Evolutionary conservation across 2,888 invertebrate species (phyloP).

Genomic region (Opisthograptis luteolata): DNA sequence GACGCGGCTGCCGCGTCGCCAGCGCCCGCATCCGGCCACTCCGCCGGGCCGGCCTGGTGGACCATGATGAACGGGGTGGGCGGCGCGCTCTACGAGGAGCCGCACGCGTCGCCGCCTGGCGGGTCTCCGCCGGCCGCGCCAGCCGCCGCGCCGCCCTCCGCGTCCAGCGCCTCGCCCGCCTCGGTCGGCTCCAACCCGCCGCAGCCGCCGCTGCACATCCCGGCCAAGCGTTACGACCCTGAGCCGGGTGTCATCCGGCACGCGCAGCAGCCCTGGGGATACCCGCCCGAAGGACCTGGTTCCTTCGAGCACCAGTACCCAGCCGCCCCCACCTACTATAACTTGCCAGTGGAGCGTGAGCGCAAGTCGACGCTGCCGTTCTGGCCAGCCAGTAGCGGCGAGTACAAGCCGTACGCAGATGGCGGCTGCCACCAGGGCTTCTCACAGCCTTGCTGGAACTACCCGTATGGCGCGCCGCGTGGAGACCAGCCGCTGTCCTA

Average conservation of each 20-base stretch:
- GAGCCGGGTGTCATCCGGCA: conserved; percentile 90
- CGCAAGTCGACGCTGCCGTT: conserved; percentile 87
- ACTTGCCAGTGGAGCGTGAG: conserved; percentile 87
- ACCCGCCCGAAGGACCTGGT: conserved; percentile 87
- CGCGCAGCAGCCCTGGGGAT: conserved; percentile 90
- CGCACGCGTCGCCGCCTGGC: conserved; percentile 84
- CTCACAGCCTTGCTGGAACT: conserved; percentile 90
- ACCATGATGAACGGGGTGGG: conserved; percentile 92
- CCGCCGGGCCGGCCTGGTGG: conserved; percentile 94
- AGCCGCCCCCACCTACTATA: conserved; percentile 89
- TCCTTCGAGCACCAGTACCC: conserved; percentile 89
- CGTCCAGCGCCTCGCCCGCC: conserved; percentile 83
- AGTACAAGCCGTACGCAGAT: conserved; percentile 85
- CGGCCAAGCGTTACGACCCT: conserved; percentile 90
- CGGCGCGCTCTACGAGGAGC: conserved; percentile 91
- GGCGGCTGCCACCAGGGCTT: conserved; percentile 88
- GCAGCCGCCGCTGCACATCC: conserved; percentile 94
- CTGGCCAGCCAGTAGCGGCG: conserved; percentile 87
- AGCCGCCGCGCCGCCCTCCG: conserved; percentile 86
- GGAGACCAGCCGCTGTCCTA: conserved; percentile 88
- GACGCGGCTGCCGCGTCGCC: conserved; percentile 88
- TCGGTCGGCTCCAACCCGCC: conserved; percentile 88
- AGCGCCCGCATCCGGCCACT: conserved; percentile 93
- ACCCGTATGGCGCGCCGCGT: conserved; percentile 86
- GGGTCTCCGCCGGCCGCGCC: conserved; percentile 88